Evolutionary conservation across 2,888 invertebrate species (phyloP), one percentile per base, ranked within the genome.

Genomic region (Eledone cirrhosa): DNA sequence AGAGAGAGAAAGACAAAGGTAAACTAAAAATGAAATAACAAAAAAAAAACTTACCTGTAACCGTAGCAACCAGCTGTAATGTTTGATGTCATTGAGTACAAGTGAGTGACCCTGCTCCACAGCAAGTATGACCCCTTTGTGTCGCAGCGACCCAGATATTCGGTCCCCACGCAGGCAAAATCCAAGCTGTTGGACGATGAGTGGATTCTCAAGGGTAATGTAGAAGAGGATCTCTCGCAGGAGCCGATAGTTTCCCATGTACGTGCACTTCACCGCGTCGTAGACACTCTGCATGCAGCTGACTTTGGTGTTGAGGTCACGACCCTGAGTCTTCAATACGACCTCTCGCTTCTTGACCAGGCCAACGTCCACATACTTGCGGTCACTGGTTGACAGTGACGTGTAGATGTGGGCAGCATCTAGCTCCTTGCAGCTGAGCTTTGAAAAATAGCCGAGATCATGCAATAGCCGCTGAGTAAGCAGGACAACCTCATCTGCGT

Each of bases 131-230:
- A 85, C 79, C 11, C 88, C 88, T 78, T 87, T 87, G 79, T 85
- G 85, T 11, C 78, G 80, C 5, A 87, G 78, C 11, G 80, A 75
- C 8, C 82, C 75, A 41, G 86, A 81, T 33, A 87, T 83, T 8
- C 83, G 83, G 29, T 87, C 86, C 53, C 87, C 87, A 41, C 87
- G 81, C 8, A 88, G 80, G 84, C 88, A 88, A 80, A 85, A 88
- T 11, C 88, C 88, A 13, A 85, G 80, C 76, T 87, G 48, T 48
- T 83, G 80, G 7, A 84, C 80, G 24, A 88, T 83, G 29, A 81
- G 80, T 7, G 85, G 84, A 76, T 86, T 84, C n/a, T 84, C 80
- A 11, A 88, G 81, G 7, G 83, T 77, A 13, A 82, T 77, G 72
- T 87, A 80, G 41, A 85, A 78, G 11, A 88, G 79, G 11, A 88